Conservation (phyloP, 2,888 invertebrate genomes). For the Limnephilus marmoratus region DNA sequence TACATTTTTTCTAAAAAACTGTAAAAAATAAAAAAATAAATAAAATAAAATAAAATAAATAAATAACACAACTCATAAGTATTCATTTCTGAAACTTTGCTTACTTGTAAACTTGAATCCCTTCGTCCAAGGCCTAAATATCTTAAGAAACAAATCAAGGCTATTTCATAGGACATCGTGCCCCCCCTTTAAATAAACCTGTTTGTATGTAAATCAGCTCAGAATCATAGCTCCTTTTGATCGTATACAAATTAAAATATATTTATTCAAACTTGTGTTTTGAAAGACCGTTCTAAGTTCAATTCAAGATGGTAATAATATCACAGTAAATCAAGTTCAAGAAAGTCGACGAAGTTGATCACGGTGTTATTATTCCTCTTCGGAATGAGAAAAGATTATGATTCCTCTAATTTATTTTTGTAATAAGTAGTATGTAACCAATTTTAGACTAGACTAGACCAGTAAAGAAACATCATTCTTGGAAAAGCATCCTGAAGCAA, state of each 20-base stretch:
- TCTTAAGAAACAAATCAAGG: conserved; percentile 27
- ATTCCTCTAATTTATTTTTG: background rate
- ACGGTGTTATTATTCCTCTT: background rate
- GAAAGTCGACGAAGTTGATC: background rate
- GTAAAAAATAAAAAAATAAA: too few species aligned
- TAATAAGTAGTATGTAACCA: background rate
- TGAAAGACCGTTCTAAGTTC: background rate
- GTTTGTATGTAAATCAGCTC: conserved; percentile 16
- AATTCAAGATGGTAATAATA: background rate
- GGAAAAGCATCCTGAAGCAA: background rate
- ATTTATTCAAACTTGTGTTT: background rate
- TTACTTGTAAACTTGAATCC: background rate
- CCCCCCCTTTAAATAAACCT: conserved; percentile 24
- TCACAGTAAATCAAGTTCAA: background rate
- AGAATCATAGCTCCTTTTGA: background rate
- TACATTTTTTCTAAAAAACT: too few species aligned
- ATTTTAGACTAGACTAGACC: background rate
- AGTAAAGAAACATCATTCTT: background rate
- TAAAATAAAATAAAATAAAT: too few species aligned
- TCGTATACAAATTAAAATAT: conserved; percentile 11
- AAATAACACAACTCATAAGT: background rate
- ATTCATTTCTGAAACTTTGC: background rate
- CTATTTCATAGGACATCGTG: conserved; percentile 26
- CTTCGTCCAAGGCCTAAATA: background rate
- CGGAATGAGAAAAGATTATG: background rate